Base-by-base conservation (phyloP, 2,113 vertebrate genomes). In the Murina feae region DNA sequence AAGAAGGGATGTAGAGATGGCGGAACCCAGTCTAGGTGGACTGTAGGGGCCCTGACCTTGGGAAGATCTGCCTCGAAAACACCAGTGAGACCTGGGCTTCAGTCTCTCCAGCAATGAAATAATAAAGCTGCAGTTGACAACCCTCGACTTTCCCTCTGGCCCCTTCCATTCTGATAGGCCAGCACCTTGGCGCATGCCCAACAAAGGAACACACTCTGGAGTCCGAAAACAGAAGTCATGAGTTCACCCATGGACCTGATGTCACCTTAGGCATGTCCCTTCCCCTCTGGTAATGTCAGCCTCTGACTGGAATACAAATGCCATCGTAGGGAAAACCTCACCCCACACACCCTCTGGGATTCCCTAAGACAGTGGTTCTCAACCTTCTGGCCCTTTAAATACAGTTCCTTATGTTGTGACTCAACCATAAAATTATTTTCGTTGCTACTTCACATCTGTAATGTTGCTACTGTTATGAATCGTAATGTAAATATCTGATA, bases 131-230 rank as follows among this genome's bases (percentile, higher is more conserved):
- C 20, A 83, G 47, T 30, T 66, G 75, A 42, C 32, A 47, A 25
- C 23, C 30, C 32, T n/a, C 53, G n/a, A 37, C 37, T 87, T 90
- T 78, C 66, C 81, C 47, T 87, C 76, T 7, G 11, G n/a, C 30
- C 53, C 44, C 71, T 68, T 90, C 23, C 49, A 21, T 66, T 85
- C 78, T 47, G 69, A 69, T 55, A 74, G 35, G 53, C 20, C 11
- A 9, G 28, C 23, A 53, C 51, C 16, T 21, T 8, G 12, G 35
- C 9, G 3, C 0, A 1, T 28, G 37, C 20, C 16, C 11, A 17
- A 5, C 9, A 16, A 6, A 42, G 13, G 30, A 18, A 74, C 35
- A 47, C 1, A 0, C 4, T 6, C 49, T 13, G 21, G 8, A 17
- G 14, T 25, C 65, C 23, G 42, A 17, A 92, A 53, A 25, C 17